Base-by-base conservation (phyloP, 35 echinoderm and acorn worm genomes). In the Ophiothrix spiculata region DNA sequence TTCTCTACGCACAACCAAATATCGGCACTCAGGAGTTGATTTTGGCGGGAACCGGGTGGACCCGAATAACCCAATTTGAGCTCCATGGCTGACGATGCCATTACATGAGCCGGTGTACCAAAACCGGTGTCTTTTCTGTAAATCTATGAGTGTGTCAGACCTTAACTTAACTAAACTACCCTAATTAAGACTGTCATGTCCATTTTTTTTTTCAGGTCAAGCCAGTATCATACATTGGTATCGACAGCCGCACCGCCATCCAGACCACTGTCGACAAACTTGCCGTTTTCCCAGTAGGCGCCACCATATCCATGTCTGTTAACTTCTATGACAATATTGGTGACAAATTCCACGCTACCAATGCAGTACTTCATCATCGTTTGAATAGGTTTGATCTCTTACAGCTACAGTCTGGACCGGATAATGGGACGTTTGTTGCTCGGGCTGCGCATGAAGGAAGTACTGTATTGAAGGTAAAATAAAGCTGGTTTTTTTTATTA, bases 261-360 rank as follows among this genome's bases (percentile, higher is more conserved):
- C 46, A n/a, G 2, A 94, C 92, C 32, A 93, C 85, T 1, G 79
- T 45, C 16, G 79, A 82, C 4, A 84, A 89, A 36, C 90, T 97
- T 11, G 37, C 38, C 29, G 83, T 90, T 4, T 93, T 93, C 69
- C 94, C 94, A 0, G 69, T 97, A 6, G 94, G 94, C 4, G 73
- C 92, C 4, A 77, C 86, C 13, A 81, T 92, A 23, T 92, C 94
- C 25, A 93, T 92, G 64, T 75, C 80, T 19, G 87, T 97, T 12
- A 82, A 82, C 74, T 93, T 92, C 84, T 92, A 97, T 87, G 90
- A 97, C 83, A 92, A 97, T 83, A 86, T 97, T 33, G 94, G 94
- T 56, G 94, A 97, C 31, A 88, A 54, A 29, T 97, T 97, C 69
- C 69, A 95, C 46, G 94, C 94, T 1, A 97, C 94, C 4, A 92